Evolutionary conservation across 2,888 invertebrate species (phyloP), one percentile per base, ranked within the genome.

Genomic region (Latrodectus hesperus): DNA sequence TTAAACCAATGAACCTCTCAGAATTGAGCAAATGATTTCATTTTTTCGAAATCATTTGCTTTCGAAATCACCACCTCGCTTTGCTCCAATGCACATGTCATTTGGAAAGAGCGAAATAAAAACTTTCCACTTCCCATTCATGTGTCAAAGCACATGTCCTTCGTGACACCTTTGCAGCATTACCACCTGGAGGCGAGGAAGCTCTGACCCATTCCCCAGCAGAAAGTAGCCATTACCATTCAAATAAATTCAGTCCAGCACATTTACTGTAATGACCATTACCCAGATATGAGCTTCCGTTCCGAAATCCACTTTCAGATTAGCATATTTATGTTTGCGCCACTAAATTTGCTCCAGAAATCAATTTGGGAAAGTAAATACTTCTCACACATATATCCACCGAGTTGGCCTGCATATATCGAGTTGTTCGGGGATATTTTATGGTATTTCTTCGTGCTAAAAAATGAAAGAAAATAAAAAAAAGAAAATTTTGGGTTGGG

Each of bases 141-240:
- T 22, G 73, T 84, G 84, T 79, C 84, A 84, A 17, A n/a, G 68
- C 12, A 22, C 51, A 38, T 67, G 78, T 68, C 84, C 84, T 84
- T 79, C 74, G 84, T 77, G 68, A 68, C 78, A 84, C 17, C 38
- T 55, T 26, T 68, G 74, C 26, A 55, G 78, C 67, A 52, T 72
- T 17, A 51, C 64, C 78, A 51, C 78, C 26, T 49, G 38, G 72
- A 70, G 67, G 52, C 16, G 52, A n/a, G 49, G 67, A 77, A 60
- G 22, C 38, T 12, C 14, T 84, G 84, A 84, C 84, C 84, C 73
- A 84, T 17, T 84, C 78, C 14, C 60, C 38, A 11, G 16, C 17
- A 12, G 49, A 55, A 26, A 84, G 73, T 22, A 51, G 68, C 53
- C 60, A 74, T 78, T 84, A 65, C 65, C 17, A 77, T 77, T 81